phyloP scores from a whole-genome alignment of 2,113 vertebrate genomes.

The Sminthopsis crassicaudata region DNA sequence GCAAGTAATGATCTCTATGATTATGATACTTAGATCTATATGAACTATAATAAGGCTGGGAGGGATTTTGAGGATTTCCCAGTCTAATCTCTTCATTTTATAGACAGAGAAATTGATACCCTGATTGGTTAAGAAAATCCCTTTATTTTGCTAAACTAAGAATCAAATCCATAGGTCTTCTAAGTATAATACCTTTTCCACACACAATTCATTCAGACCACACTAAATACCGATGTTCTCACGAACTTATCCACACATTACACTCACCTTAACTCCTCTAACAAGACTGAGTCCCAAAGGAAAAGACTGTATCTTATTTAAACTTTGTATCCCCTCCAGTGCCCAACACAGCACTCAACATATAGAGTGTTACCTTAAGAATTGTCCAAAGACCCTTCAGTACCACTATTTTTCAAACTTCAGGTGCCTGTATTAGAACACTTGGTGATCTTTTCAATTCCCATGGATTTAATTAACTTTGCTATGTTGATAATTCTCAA shows the following conservation, averaged over 20 bases:
- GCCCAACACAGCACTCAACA: neutral
- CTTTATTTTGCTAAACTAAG: neutral
- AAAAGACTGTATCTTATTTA: neutral
- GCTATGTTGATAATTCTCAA: neutral
- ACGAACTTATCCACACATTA: neutral
- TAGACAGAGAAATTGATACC: neutral
- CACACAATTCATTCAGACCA: neutral
- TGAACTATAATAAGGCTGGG: neutral
- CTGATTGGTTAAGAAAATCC: neutral
- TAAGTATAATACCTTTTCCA: neutral
- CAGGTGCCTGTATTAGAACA: neutral
- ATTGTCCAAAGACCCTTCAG: neutral
- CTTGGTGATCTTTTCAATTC: neutral
- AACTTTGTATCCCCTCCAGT: neutral
- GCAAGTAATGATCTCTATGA: neutral
- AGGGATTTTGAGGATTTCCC: neutral
- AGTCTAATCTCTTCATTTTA: neutral
- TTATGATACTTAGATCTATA: too few relatives aligned
- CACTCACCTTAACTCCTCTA: neutral
- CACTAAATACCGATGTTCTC: neutral
- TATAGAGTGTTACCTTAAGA: neutral
- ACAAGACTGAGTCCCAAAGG: neutral
- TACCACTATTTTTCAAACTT: neutral
- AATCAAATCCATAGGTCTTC: neutral
- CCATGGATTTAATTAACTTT: neutral